Conservation (phyloP, 2,888 invertebrate species). For the Xiphydria camelus region DNA sequence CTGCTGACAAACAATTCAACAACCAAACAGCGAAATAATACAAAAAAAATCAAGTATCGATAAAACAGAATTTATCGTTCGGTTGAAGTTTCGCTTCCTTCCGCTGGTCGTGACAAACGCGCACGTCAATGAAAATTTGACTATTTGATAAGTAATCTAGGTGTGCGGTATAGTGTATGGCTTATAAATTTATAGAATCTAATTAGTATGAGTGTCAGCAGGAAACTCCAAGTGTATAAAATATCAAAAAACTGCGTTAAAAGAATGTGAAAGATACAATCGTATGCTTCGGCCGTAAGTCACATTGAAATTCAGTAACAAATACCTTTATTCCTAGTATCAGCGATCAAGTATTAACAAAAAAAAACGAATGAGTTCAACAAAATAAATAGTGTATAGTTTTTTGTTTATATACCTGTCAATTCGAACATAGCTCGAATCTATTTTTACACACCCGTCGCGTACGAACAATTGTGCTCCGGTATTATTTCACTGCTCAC, state of each 20-base stretch:
- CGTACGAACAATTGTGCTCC: background rate
- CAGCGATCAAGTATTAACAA: background rate
- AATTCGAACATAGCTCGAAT: background rate
- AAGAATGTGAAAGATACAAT: conserved; percentile 21
- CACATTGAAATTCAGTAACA: background rate
- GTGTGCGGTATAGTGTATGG: no score
- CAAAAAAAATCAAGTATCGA: no score
- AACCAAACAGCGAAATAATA: no score
- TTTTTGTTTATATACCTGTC: background rate
- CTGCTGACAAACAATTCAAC: no score
- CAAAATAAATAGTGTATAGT: conserved; percentile 1
- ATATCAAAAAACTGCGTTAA: conserved; percentile 10
- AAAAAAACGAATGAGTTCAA: background rate
- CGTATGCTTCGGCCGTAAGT: conserved; percentile 6
- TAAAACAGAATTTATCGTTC: no score
- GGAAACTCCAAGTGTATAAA: conserved; percentile 7
- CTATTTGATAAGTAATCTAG: no score
- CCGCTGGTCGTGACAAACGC: no score
- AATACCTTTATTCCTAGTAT: background rate
- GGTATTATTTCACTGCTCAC: background rate
- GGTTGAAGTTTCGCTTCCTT: no score
- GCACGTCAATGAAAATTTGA: no score
- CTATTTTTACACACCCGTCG: background rate
- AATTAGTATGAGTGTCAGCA: conserved; percentile 14
- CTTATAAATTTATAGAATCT: no score